Conservation (phyloP, 2,888 invertebrate species). For the Reticulitermes lucifugus region DNA sequence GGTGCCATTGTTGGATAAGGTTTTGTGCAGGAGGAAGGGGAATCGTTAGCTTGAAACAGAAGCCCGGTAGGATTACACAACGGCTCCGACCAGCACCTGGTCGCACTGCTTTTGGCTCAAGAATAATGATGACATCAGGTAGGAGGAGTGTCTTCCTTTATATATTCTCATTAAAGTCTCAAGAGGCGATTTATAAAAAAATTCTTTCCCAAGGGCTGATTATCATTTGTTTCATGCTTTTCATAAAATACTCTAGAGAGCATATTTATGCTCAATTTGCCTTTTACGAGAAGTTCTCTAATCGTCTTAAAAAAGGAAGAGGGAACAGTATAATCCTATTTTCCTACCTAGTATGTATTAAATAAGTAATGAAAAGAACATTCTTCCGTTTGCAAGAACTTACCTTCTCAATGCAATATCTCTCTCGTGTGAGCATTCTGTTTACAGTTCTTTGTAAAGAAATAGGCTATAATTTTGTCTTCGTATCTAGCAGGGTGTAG, state of each 20-base stretch:
- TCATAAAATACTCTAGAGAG: neutral
- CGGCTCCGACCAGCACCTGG: slow-evolving; percentile 13
- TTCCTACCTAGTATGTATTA: neutral
- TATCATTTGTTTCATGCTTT: neutral
- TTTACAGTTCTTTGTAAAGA: too few relatives aligned
- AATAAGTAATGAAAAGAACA: neutral
- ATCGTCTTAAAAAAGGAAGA: neutral
- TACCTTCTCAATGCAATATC: neutral
- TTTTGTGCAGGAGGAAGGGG: neutral
- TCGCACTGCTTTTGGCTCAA: neutral
- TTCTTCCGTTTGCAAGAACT: neutral
- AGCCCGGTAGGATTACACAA: neutral
- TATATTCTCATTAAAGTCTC: neutral
- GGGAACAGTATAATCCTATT: neutral
- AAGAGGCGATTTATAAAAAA: neutral
- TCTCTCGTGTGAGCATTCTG: too few relatives aligned
- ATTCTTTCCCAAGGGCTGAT: neutral
- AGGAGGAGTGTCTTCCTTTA: neutral
- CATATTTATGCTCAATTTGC: neutral
- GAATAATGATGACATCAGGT: slow-evolving; percentile 14
- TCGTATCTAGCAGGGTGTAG: too few relatives aligned
- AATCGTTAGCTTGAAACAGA: slow-evolving; percentile 3
- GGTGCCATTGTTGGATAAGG: slow-evolving; percentile 21
- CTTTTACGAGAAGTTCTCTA: neutral
- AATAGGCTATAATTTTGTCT: too few relatives aligned